These are phyloP conservation scores for Harmothoe impar DNA, from an alignment of 2,888 invertebrate genomes.

Conservation along the genomic window DNA sequence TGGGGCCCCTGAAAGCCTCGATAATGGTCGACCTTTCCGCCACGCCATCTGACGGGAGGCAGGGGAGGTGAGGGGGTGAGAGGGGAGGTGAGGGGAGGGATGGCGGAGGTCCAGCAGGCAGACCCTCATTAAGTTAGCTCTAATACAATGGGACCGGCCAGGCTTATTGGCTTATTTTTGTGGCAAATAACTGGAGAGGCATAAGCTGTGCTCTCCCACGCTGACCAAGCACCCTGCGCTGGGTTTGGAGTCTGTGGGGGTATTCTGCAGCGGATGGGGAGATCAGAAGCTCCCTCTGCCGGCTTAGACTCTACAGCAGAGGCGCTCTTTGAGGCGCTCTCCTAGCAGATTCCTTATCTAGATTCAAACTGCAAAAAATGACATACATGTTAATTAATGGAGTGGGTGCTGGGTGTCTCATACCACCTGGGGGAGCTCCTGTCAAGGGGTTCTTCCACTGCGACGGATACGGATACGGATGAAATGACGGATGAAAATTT, in stretches of 20 bases:
- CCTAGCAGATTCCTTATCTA: too few species aligned
- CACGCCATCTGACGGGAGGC: slow-evolving; percentile 31
- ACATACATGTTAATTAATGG: too few species aligned
- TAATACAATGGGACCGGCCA: slow-evolving; percentile 25
- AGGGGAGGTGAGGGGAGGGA: neutral
- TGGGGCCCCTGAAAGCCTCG: slow-evolving; percentile 44
- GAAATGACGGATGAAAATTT: too few species aligned
- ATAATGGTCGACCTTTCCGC: slow-evolving; percentile 50
- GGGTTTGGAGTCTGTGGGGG: neutral
- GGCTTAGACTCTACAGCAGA: too few species aligned
- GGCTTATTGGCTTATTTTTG: slow-evolving; percentile 42
- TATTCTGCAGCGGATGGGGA: neutral
- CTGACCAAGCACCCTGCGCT: neutral
- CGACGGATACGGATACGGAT: too few species aligned
- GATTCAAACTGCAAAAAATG: too few species aligned
- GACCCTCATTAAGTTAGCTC: slow-evolving; percentile 43
- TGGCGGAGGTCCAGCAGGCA: slow-evolving; percentile 17
- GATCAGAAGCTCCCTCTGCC: too few species aligned
- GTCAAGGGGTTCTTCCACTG: neutral
- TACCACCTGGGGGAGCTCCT: too few species aligned
- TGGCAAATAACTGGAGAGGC: slow-evolving; percentile 10
- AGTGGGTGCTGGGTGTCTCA: too few species aligned
- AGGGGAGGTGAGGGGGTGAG: slow-evolving; percentile 41
- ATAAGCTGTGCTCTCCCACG: neutral
- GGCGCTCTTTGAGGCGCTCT: too few species aligned